Percentiles rank a stretch among this genome's conserved stretches.
phyloP scores from a whole-genome alignment of 2,888 invertebrate genomes.

The Ischnus inquisitorius region DNA sequence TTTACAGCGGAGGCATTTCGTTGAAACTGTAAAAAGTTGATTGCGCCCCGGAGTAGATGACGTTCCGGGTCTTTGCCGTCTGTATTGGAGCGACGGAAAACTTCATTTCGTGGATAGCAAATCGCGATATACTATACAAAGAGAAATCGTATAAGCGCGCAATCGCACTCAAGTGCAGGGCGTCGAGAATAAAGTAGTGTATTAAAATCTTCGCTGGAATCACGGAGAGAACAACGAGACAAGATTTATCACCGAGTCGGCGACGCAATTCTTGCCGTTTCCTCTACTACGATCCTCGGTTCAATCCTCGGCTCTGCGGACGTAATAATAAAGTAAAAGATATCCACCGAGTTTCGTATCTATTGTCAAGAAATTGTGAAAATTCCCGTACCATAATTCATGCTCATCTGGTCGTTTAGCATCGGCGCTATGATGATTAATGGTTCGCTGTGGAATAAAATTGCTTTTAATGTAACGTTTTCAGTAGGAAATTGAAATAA shows the following conservation, averaged over 20 bases:
- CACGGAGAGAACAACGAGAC: not conserved
- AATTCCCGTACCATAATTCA: not conserved
- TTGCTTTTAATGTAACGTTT: too few relatives aligned
- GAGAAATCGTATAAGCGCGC: not conserved
- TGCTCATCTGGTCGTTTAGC: too few relatives aligned
- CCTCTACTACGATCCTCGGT: not conserved
- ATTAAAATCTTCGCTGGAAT: not conserved
- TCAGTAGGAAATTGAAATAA: too few relatives aligned
- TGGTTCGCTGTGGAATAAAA: too few relatives aligned
- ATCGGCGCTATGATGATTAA: too few relatives aligned
- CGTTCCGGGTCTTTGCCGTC: not conserved
- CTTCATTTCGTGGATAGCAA: conserved; percentile 19
- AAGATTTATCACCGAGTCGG: not conserved
- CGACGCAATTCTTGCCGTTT: not conserved
- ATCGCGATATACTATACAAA: not conserved
- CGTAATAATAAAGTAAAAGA: not conserved
- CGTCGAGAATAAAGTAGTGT: not conserved
- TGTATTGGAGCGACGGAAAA: conserved; percentile 3
- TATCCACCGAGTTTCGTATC: not conserved
- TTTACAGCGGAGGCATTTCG: conserved; percentile 43
- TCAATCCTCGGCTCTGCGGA: not conserved
- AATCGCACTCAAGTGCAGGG: not conserved
- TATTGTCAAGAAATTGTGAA: not conserved
- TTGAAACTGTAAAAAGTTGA: conserved; percentile 68
- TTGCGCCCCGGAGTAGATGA: conserved; percentile 53